A percentile compares a stretch with the other conserved stretches of the same genome.
phyloP scores from a whole-genome alignment of 2,888 invertebrate genomes.

The Morpho deidamia region DNA sequence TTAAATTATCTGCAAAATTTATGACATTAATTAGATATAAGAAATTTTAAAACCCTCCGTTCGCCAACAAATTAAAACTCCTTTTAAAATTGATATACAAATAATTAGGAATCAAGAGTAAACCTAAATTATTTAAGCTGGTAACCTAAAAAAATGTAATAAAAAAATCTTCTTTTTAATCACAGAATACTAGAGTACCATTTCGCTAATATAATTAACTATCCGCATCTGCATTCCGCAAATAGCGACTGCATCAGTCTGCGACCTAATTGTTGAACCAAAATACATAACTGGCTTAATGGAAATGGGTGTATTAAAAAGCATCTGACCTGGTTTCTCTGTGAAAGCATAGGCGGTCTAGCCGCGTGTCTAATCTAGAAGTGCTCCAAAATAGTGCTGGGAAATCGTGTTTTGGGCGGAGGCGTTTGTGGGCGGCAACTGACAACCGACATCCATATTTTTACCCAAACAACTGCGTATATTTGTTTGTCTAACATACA shows the following conservation, averaged over 20 bases:
- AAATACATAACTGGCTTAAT: conserved; percentile 29
- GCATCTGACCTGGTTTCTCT: conserved; percentile 40
- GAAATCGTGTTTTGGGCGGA: conserved; percentile 34
- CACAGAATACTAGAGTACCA: neutral
- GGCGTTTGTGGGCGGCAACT: conserved; percentile 32
- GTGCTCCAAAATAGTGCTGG: conserved; percentile 38
- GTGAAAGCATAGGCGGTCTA: conserved; percentile 30
- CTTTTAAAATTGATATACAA: no score
- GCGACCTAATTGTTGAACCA: conserved; percentile 36
- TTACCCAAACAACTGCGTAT: conserved; percentile 33
- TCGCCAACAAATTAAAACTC: no score
- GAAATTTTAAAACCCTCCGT: no score
- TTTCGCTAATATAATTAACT: conserved; percentile 7
- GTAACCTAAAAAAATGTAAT: neutral
- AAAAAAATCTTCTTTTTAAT: neutral
- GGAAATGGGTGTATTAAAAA: conserved; percentile 38
- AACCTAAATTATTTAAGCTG: no score
- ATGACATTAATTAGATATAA: no score
- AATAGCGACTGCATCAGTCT: conserved; percentile 26
- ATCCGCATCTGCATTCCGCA: conserved; percentile 21
- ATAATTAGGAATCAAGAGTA: no score
- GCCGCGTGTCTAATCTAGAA: conserved; percentile 35
- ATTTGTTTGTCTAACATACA: conserved; percentile 13
- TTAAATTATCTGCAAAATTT: no score
- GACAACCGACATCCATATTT: conserved; percentile 35